Percentiles rank a stretch among this genome's conserved stretches.
Evolutionary conservation across 2,797 vertebrate genomes (phyloP).

Genomic region (Dromococcyx pavoninus): DNA sequence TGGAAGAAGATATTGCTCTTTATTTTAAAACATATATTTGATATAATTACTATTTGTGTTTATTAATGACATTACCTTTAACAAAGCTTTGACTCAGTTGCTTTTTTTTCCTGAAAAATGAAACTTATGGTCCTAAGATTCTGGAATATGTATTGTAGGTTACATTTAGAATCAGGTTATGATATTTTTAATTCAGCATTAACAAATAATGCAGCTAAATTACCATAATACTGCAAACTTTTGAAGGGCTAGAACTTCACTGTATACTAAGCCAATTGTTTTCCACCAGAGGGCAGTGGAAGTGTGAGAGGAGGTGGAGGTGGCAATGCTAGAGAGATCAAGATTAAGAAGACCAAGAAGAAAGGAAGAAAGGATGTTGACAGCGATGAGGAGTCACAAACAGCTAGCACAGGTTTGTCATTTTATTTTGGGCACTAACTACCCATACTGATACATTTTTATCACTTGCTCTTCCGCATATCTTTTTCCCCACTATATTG

Average conservation of each 20-base stretch:
- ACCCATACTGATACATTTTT: neutral
- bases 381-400: slow-evolving; percentile 86
- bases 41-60: neutral
- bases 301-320: slow-evolving; percentile 85
- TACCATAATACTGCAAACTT: neutral
- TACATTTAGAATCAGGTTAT: neutral
- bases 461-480: neutral
- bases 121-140: neutral
- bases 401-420: slow-evolving; percentile 61
- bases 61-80: neutral
- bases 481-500: neutral
- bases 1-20: neutral
- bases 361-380: slow-evolving; percentile 90
- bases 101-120: neutral
- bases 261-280: slow-evolving; percentile 41
- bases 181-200: neutral
- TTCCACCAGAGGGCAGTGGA: slow-evolving; percentile 87
- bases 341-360: slow-evolving; percentile 91
- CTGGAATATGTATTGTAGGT: neutral
- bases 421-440: neutral
- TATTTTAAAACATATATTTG: neutral
- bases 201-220: neutral
- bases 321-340: slow-evolving; percentile 90
- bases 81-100: neutral
- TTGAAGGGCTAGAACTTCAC: neutral